These are phyloP conservation scores for Acropternis orthonyx DNA, from an alignment of 2,797 vertebrate genomes.

Conservation along the genomic window DNA sequence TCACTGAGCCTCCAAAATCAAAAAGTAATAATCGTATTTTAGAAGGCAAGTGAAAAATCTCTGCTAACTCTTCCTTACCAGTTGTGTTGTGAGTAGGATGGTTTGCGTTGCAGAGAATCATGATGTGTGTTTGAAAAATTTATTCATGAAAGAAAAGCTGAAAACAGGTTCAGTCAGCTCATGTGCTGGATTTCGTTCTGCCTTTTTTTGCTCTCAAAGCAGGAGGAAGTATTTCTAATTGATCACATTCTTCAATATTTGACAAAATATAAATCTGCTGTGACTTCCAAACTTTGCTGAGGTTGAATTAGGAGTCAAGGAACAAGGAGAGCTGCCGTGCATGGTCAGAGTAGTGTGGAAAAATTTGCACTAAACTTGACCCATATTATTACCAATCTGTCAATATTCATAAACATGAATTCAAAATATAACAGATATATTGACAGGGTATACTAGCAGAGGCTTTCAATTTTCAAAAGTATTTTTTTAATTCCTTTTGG, in stretches of 20 bases:
- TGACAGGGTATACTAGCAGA: neutral
- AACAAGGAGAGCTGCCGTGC: neutral
- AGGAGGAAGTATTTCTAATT: neutral
- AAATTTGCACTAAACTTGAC: neutral
- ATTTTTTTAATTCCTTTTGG: neutral
- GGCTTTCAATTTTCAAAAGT: neutral
- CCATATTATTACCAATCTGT: neutral
- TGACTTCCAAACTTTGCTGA: neutral
- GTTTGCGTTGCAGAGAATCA: neutral
- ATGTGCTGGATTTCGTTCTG: neutral
- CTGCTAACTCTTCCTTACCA: neutral
- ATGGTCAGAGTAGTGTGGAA: neutral
- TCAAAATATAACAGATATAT: neutral
- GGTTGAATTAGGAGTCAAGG: neutral
- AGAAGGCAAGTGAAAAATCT: neutral
- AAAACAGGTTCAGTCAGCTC: neutral
- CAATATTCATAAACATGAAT: neutral
- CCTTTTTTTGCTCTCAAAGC: neutral
- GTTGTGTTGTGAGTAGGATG: neutral
- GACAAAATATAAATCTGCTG: neutral
- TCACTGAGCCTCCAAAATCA: neutral
- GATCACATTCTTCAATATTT: neutral
- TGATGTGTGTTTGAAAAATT: neutral
- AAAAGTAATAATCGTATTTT: neutral
- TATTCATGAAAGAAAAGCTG: neutral